These are phyloP conservation scores for Synanthedon myopaeformis DNA, from an alignment of 2,888 invertebrate species.

Conservation along the genomic window DNA sequence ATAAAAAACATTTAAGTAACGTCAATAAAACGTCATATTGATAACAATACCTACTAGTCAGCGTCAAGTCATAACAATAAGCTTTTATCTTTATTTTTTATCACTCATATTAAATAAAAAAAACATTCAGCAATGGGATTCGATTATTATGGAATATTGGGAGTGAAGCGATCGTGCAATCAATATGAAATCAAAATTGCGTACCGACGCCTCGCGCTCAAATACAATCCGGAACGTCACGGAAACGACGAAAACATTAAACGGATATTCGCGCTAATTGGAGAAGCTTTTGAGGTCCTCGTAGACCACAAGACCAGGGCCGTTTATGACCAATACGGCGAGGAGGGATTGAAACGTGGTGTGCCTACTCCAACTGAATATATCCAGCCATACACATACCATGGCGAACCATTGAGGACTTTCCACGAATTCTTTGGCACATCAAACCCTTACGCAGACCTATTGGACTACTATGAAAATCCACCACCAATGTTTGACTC, in stretches of 20 bases:
- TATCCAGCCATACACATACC: conserved; percentile 82
- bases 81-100: background rate
- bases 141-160: conserved; percentile 84
- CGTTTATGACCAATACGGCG: conserved; percentile 91
- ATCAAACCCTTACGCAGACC: conserved; percentile 83
- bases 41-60: background rate
- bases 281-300: conserved; percentile 85
- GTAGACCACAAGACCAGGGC: conserved; percentile 76
- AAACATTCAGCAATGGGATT: conserved; percentile 63
- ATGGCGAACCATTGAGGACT: conserved; percentile 81
- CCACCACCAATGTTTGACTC: conserved; percentile 74
- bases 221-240: conserved; percentile 72
- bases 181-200: conserved; percentile 80
- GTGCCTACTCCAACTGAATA: conserved; percentile 76
- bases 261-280: conserved; percentile 72
- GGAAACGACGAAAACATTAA: conserved; percentile 54
- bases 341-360: conserved; percentile 86
- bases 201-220: conserved; percentile 67
- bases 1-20: background rate
- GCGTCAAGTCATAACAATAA: background rate
- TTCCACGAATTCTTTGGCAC: conserved; percentile 87
- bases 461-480: conserved; percentile 75
- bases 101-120: too few species aligned
- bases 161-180: conserved; percentile 73
- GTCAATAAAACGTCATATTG: background rate